Percentiles rank a stretch among this genome's conserved stretches.
Conservation (phyloP, 2,797 vertebrate genomes). For the Sebastes melanostomus region DNA sequence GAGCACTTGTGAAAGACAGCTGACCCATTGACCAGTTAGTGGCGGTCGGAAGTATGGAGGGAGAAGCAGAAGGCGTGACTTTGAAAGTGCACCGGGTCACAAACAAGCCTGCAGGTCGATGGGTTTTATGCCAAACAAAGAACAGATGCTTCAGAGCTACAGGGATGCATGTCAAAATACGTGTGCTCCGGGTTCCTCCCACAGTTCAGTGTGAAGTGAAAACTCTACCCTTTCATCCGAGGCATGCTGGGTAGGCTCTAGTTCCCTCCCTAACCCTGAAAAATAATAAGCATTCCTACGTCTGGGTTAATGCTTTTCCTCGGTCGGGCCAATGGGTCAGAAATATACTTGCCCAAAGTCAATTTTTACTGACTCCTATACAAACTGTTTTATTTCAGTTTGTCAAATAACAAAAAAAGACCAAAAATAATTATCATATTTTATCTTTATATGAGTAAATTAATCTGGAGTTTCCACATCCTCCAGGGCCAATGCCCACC, state of each 20-base stretch:
- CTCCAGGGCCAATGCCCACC: accelerated
- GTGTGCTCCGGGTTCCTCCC: neutral
- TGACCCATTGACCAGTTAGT: neutral
- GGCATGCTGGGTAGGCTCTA: neutral
- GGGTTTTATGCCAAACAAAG: neutral
- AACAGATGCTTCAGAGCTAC: no score
- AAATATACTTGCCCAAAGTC: no score
- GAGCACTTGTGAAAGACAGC: neutral
- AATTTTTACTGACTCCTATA: accelerated
- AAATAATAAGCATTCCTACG: accelerated
- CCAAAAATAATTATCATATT: no score
- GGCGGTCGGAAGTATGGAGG: neutral
- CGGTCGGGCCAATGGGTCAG: no score
- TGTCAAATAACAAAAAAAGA: no score
- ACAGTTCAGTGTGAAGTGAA: neutral
- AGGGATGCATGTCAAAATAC: neutral
- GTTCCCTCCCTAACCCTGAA: neutral
- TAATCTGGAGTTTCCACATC: no score
- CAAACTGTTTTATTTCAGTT: no score
- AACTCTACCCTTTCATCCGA: neutral
- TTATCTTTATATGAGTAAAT: no score
- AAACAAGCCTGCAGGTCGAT: neutral
- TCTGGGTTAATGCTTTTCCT: neutral
- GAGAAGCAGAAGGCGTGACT: neutral
- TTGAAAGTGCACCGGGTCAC: neutral